These are phyloP conservation scores for Merluccius polli DNA, from an alignment of 2,797 vertebrate species.

Conservation along the genomic window DNA sequence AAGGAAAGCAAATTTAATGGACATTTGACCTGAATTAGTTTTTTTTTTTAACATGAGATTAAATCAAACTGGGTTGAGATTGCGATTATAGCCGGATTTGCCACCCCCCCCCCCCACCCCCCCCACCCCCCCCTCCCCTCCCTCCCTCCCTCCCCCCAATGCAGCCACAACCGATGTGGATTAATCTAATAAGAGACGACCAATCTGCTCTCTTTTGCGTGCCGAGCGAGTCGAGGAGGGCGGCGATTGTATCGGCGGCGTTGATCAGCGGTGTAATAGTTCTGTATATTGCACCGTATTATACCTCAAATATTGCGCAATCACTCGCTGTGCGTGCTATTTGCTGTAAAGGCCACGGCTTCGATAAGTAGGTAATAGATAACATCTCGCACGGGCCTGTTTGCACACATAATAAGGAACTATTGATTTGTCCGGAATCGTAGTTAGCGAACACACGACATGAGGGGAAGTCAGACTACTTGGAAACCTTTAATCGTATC, in stretches of 20 bases:
- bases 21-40: neutral
- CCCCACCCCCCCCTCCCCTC: no score
- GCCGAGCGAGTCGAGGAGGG: neutral
- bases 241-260: neutral
- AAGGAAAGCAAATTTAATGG: neutral
- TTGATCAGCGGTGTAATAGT: conserved; percentile 22
- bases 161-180: neutral
- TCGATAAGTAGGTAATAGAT: conserved; percentile 48
- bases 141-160: no score
- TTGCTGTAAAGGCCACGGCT: conserved; percentile 57
- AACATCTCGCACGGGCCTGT: conserved; percentile 15
- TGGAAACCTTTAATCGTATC: no score
- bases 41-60: neutral
- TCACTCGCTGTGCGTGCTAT: conserved; percentile 39
- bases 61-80: neutral
- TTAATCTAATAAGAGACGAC: neutral
- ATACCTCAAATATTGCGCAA: conserved; percentile 50
- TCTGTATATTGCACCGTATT: neutral
- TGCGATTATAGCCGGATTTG: neutral
- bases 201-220: neutral
- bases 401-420: conserved; percentile 8
- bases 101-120: no score
- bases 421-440: neutral
- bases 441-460: neutral
- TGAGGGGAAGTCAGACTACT: no score